Base-by-base conservation (phyloP, 2,797 vertebrate species). In the Enteromius fasciolatus region DNA sequence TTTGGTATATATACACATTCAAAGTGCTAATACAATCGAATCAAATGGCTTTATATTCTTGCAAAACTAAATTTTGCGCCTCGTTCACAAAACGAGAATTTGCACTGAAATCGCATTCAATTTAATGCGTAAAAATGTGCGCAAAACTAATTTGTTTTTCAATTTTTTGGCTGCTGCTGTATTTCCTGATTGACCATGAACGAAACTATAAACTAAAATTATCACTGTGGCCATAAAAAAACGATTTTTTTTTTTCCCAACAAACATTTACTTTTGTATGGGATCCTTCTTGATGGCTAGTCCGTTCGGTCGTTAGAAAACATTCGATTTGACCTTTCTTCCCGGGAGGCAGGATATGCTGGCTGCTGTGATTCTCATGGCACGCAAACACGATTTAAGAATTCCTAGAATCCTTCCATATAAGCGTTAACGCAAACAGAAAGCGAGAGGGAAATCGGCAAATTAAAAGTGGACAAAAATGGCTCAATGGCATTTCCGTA, bases 401-500 rank as follows among this genome's bases (percentile, higher is more conserved):
- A 67, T 54, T 44, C 17, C 46, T 67, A 11, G 12, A 54, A 75
- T 67, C 66, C 44, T 72, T 72, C 20, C 1, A 72, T 18, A 1
- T 61, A 61, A 23, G 59, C 1, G 4, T 39, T 57, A 41, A 59
- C 52, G 63, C 75, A 33, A 72, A 72, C 20, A 52, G 28, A 54
- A 75, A 59, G 80, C 46, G 44, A 76, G 36, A 39, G 48, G 17
- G 5, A 57, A 28, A 54, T 57, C 46, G 59, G 78, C 57, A 63
- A 81, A 79, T 64, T 77, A 15, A 76, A 88, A 68, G 68, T 48
- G 73, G 59, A 44, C 46, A 67, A 76, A 70, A 84, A 88, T 89
- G 92, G 92, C 92, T 93, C 93, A 93, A 88, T 84, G 87, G 90
- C 75, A 70, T 86, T 78, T 88, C 17, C 70, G 88, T 75, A 79